These are phyloP conservation scores for Solenodon paradoxus DNA, from an alignment of 2,113 vertebrate species.

Conservation along the genomic window DNA sequence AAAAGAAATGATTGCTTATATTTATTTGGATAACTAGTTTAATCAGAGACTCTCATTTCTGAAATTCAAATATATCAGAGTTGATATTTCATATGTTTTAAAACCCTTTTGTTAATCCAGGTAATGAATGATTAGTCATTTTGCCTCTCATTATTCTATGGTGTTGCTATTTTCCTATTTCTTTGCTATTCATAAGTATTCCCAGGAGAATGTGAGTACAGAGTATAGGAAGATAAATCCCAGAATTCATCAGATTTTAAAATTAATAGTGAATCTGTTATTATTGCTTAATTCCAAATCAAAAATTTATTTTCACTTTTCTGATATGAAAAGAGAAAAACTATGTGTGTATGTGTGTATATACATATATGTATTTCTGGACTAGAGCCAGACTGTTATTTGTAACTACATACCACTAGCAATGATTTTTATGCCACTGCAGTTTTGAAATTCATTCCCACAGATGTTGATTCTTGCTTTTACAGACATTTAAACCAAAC, in stretches of 20 bases:
- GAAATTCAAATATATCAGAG: background rate
- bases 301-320: background rate
- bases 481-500: slow-evolving; percentile 13
- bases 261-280: background rate
- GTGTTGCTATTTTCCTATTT: background rate
- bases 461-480: slow-evolving; percentile 38
- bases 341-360: too few species aligned
- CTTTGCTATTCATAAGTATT: background rate
- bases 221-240: background rate
- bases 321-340: background rate
- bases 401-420: background rate
- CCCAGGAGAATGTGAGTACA: background rate
- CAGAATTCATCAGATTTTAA: background rate
- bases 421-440: background rate
- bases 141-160: background rate
- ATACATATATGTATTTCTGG: background rate
- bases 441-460: slow-evolving; percentile 10
- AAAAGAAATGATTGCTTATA: background rate
- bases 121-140: background rate
- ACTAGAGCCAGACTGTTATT: background rate
- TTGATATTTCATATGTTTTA: background rate
- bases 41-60: background rate
- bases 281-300: background rate
- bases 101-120: background rate
- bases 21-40: background rate